Percentiles rank a stretch among this genome's conserved stretches.
These are phyloP conservation scores for Antigone vipio DNA, from an alignment of 2,113 vertebrate species.

Conservation along the genomic window DNA sequence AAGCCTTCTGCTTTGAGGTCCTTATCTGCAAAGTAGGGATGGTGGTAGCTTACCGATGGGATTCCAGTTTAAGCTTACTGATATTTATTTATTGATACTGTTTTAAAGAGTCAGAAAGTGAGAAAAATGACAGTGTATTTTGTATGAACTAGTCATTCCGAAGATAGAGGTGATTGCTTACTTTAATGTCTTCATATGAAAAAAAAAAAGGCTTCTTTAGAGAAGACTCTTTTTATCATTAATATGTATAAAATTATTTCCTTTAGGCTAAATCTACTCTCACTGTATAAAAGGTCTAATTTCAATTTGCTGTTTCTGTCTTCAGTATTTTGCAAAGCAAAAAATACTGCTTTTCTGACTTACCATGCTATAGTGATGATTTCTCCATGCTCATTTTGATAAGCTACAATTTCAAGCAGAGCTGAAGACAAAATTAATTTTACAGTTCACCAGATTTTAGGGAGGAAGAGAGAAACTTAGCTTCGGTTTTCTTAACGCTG, in stretches of 20 bases:
- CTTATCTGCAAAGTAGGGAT: not conserved
- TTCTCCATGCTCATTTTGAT: not conserved
- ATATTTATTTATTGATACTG: not conserved
- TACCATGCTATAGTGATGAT: not conserved
- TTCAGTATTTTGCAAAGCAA: not conserved
- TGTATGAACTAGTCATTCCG: not conserved
- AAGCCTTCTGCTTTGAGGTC: not conserved
- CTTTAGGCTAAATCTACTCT: not conserved
- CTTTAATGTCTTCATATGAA: not conserved
- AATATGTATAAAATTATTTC: not conserved
- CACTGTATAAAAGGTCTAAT: not conserved
- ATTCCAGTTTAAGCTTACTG: not conserved
- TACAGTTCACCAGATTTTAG: not conserved
- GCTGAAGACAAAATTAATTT: conserved; percentile 38
- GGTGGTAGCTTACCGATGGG: not conserved
- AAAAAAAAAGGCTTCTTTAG: not conserved
- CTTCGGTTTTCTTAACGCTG: conserved; percentile 32
- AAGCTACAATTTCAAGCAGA: not conserved
- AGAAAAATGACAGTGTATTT: not conserved
- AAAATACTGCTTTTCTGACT: not conserved
- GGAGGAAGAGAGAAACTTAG: not conserved
- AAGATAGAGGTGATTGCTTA: not conserved
- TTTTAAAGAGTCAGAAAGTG: not conserved
- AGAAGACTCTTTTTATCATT: not conserved
- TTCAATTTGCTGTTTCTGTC: not conserved